Base-by-base conservation (phyloP, 2,888 invertebrate genomes). In the Eupithecia insigniata region DNA sequence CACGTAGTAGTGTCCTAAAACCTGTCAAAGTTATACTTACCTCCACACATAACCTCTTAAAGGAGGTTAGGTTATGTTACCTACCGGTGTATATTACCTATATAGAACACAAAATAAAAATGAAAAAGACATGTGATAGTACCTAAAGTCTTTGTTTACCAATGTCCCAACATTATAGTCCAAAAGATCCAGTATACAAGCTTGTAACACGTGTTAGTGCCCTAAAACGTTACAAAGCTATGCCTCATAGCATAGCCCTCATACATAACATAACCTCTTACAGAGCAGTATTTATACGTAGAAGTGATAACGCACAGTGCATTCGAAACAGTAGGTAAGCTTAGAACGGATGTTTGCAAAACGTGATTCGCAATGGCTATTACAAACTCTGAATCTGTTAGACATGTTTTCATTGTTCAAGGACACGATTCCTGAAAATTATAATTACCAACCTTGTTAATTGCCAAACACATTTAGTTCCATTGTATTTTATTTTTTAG, bases 291-390 rank as follows among this genome's bases (percentile, higher is more conserved):
- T 55, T 26, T 55, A 55, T 55, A 55, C 26, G 55, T 55, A 26
- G 55, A 55, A 55, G 26, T 26, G 55, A 55, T 55, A 55, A 55
- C 55, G 55, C 55, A 55, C 55, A 55, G 55, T 26, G 55, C 26
- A 55, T 55, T 55, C 26, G 14, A 55, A 55, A 55, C 55, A 55
- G 55, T 55, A 55, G 55, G 55, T 55, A 26, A 55, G 55, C 26
- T 55, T 26, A 55, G 12, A 46, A 8, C 46, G 46, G 26, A 26
- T 55, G 55, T 55, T 55, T 55, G 22, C 1, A 26, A 26, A 55
- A 55, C 51, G 22, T 51, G 51, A 22, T 51, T 51, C 22, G 12
- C 22, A 51, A 12, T 51, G 4, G 26, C 55, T 55, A 51, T 22
- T 12, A 55, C 26, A 55, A 55, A 26, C 55, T 55, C 10, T 51